phyloP scores from a whole-genome alignment of 1,140 invertebrate species.

The Triops longicaudatus region DNA sequence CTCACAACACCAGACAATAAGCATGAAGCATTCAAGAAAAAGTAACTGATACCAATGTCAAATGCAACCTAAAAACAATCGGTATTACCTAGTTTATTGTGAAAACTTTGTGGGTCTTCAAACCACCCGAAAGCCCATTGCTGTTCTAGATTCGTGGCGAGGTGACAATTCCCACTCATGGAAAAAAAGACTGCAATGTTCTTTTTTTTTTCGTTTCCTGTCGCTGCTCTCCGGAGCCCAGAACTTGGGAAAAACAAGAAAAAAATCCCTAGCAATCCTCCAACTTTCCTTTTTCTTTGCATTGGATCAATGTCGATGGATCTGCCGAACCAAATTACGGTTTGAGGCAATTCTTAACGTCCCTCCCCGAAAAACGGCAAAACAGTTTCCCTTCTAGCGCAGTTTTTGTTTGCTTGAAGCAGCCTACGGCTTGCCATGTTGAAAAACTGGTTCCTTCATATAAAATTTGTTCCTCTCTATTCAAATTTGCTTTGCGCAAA shows the following conservation, averaged over 20 bases:
- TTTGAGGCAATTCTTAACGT: neutral
- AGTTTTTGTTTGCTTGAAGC: neutral
- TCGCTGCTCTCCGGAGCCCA: neutral
- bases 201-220: neutral
- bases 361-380: neutral
- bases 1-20: neutral
- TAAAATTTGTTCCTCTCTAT: neutral
- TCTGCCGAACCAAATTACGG: slow-evolving; percentile 8
- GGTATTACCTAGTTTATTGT: too few species aligned
- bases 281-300: neutral
- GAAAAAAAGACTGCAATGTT: neutral
- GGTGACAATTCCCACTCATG: neutral
- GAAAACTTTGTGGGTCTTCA: neutral
- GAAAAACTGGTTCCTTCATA: slow-evolving; percentile 4
- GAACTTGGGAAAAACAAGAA: neutral
- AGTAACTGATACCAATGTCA: neutral
- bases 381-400: neutral
- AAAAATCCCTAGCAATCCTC: neutral
- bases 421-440: neutral
- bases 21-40: neutral
- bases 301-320: slow-evolving; percentile 6
- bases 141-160: neutral
- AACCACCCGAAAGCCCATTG: neutral
- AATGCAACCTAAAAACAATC: too few species aligned
- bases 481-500: neutral